Evolutionary conservation across 1,140 invertebrate species (phyloP).

Genomic region (Acromyrmex echinatior): DNA sequence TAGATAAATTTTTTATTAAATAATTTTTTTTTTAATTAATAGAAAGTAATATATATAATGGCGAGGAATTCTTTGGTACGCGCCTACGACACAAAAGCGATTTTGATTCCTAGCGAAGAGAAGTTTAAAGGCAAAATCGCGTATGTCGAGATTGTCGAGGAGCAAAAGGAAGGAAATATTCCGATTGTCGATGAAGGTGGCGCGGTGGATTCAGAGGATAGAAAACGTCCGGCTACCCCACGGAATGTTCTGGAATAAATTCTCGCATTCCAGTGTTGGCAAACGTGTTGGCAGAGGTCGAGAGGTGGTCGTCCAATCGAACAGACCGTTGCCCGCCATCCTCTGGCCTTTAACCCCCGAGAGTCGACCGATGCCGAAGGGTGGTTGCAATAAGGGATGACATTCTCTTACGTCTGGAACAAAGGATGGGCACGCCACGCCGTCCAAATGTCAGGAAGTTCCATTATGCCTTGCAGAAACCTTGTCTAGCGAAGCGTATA

Average conservation of each 20-base stretch:
- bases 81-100: slow-evolving; percentile 52
- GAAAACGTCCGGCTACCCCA: slow-evolving; percentile 65
- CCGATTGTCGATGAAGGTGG: slow-evolving; percentile 30
- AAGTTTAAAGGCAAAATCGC: slow-evolving; percentile 50
- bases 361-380: slow-evolving; percentile 33
- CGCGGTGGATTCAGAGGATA: slow-evolving; percentile 9
- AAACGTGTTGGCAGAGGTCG: slow-evolving; percentile 28
- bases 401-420: slow-evolving; percentile 75
- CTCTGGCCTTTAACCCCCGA: slow-evolving; percentile 44
- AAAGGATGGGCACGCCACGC: slow-evolving; percentile 62
- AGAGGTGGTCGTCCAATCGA: slow-evolving; percentile 66
- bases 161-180: slow-evolving; percentile 60
- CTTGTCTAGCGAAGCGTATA: background rate
- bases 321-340: slow-evolving; percentile 59
- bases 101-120: slow-evolving; percentile 36
- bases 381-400: slow-evolving; percentile 75
- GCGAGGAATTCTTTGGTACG: slow-evolving; percentile 18
- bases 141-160: background rate
- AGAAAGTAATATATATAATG: no score
- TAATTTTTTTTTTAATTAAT: background rate
- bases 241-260: slow-evolving; percentile 75
- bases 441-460: slow-evolving; percentile 70
- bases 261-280: slow-evolving; percentile 70
- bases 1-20: background rate
- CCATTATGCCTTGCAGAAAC: slow-evolving; percentile 67